phyloP scores from a whole-genome alignment of 2,797 vertebrate species.

The Periophthalmus magnuspinnatus region DNA sequence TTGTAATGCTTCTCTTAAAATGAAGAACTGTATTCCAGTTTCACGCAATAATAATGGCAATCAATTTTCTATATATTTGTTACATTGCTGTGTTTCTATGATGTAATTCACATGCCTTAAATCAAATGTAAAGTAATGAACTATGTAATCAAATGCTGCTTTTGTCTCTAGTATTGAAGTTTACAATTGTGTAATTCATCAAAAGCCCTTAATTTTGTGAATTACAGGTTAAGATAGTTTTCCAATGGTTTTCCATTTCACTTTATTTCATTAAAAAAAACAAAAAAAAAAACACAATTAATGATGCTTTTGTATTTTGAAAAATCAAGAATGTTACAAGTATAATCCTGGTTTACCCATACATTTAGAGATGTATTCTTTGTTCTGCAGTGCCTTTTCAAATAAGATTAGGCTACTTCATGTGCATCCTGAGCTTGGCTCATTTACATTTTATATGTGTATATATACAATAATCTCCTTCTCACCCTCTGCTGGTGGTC shows the following conservation, averaged over 20 bases:
- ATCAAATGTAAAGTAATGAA: constrained; percentile 17
- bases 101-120: constrained; percentile 17
- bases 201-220: background rate
- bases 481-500: no score
- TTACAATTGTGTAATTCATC: constrained; percentile 15
- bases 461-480: no score
- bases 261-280: background rate
- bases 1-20: background rate
- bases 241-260: background rate
- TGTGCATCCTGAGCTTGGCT: background rate
- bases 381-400: background rate
- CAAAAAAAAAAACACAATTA: no score
- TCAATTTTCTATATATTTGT: background rate
- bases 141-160: constrained; percentile 7
- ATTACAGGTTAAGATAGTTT: no score
- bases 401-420: background rate
- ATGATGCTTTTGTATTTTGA: background rate
- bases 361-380: no score
- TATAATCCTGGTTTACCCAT: background rate
- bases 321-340: background rate
- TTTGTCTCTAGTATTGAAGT: constrained; percentile 29
- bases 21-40: background rate
- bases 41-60: background rate
- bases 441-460: no score
- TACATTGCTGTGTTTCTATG: constrained; percentile 4